Conservation (phyloP, 2,113 vertebrate species). For the Melanocharis versteri region DNA sequence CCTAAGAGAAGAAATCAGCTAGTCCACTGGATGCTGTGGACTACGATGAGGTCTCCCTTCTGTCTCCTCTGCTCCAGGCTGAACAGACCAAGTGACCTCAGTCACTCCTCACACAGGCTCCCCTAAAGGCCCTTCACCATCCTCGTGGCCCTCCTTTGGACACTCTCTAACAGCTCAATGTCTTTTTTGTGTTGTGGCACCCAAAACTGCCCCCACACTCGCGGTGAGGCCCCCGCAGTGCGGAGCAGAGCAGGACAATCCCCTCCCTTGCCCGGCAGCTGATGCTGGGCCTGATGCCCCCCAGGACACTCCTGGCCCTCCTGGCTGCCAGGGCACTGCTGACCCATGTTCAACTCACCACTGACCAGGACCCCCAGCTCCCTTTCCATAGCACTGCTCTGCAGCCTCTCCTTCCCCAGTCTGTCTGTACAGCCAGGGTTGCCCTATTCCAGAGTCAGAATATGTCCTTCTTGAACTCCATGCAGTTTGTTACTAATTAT, state of each 20-base stretch:
- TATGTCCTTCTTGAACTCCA: not conserved
- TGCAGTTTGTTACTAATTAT: not conserved
- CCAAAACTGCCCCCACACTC: rapidly evolving
- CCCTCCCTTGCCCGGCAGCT: rapidly evolving
- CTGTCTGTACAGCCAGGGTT: not conserved
- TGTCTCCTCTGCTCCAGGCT: not conserved
- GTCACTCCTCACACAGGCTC: rapidly evolving
- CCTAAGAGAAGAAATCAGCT: not conserved
- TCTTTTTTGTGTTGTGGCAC: rapidly evolving
- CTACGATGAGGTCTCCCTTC: not conserved
- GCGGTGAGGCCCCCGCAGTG: rapidly evolving
- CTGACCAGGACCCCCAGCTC: rapidly evolving
- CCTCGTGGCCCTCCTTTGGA: rapidly evolving
- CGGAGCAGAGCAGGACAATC: not conserved
- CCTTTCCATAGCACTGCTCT: rapidly evolving
- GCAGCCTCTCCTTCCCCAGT: not conserved
- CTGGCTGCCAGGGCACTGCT: not conserved
- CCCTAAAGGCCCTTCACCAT: rapidly evolving
- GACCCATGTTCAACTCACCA: rapidly evolving
- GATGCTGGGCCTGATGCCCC: rapidly evolving
- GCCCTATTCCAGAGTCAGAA: not conserved
- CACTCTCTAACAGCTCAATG: no score
- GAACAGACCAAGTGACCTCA: not conserved
- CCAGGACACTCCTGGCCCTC: not conserved
- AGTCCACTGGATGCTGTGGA: not conserved